These are phyloP conservation scores for Tachycineta bicolor DNA, from an alignment of 2,113 vertebrate species.

Conservation along the genomic window DNA sequence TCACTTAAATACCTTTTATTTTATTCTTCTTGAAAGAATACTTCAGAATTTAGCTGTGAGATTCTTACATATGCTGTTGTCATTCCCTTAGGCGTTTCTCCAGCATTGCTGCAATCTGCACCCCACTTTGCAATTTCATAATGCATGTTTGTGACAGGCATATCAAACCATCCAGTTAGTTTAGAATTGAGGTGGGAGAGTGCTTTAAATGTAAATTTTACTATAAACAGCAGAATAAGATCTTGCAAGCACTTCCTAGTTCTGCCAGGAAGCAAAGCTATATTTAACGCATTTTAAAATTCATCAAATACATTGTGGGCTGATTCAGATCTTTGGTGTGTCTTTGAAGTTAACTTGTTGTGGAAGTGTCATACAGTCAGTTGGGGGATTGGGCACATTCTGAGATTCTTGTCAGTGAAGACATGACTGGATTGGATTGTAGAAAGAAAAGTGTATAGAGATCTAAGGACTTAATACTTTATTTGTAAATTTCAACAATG, in stretches of 20 bases:
- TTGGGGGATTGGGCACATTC: not conserved
- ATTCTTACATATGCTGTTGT: not conserved
- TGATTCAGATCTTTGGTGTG: constrained; percentile 32
- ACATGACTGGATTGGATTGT: not conserved
- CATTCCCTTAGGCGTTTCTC: not conserved
- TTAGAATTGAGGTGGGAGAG: constrained; percentile 22
- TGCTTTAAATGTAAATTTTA: constrained; percentile 55
- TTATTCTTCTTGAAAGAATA: not conserved
- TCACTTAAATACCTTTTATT: not conserved
- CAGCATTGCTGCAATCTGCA: not conserved
- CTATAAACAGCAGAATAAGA: constrained; percentile 36
- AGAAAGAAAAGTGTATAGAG: not conserved
- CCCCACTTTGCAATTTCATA: not conserved
- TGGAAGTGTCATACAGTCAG: constrained; percentile 21
- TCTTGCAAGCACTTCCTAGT: constrained; percentile 13
- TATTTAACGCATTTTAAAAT: constrained; percentile 68
- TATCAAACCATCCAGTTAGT: constrained; percentile 39
- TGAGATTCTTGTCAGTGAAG: constrained; percentile 11
- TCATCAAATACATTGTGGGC: constrained; percentile 29
- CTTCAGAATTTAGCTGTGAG: not conserved
- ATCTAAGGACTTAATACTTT: not conserved
- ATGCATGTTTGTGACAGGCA: constrained; percentile 7
- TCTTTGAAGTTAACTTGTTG: constrained; percentile 47
- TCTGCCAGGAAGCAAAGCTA: constrained; percentile 30
- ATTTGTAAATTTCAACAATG: constrained; percentile 16